These are phyloP conservation scores for Sisyra terminalis DNA, from an alignment of 2,888 invertebrate species.

Conservation along the genomic window DNA sequence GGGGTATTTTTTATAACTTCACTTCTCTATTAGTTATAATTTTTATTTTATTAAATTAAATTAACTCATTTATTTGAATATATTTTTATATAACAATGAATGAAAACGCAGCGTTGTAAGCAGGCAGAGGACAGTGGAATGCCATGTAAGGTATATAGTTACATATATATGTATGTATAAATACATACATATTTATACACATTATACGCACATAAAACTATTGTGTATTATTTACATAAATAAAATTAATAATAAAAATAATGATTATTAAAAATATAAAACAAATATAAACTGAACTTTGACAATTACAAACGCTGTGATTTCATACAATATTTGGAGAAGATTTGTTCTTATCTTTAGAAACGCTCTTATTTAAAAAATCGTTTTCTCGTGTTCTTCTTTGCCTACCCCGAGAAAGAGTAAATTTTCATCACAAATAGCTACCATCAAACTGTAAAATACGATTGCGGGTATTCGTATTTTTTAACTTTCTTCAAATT, in stretches of 20 bases:
- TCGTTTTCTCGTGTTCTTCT: too few species aligned
- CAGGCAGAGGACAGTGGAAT: not conserved
- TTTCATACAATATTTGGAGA: too few species aligned
- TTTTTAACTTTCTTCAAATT: not conserved
- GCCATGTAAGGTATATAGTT: constrained; percentile 1
- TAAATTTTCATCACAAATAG: not conserved
- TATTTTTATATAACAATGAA: too few species aligned
- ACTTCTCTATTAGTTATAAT: too few species aligned
- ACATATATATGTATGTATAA: too few species aligned
- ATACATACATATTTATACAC: not conserved
- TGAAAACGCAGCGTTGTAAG: too few species aligned
- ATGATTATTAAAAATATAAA: constrained; percentile 2
- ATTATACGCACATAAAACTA: constrained; percentile 1
- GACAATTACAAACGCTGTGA: not conserved
- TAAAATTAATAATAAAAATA: constrained; percentile 4
- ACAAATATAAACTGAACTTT: constrained; percentile 2
- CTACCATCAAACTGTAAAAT: not conserved
- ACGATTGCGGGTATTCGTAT: not conserved
- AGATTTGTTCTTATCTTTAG: too few species aligned
- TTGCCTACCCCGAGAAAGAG: too few species aligned
- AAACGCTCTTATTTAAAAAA: too few species aligned
- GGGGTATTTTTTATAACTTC: too few species aligned
- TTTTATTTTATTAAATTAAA: too few species aligned
- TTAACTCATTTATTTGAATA: too few species aligned
- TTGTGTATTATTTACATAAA: constrained; percentile 2